Evolutionary conservation across 2,797 vertebrate genomes (phyloP).

Genomic region (Acanthurus leucopareius): DNA sequence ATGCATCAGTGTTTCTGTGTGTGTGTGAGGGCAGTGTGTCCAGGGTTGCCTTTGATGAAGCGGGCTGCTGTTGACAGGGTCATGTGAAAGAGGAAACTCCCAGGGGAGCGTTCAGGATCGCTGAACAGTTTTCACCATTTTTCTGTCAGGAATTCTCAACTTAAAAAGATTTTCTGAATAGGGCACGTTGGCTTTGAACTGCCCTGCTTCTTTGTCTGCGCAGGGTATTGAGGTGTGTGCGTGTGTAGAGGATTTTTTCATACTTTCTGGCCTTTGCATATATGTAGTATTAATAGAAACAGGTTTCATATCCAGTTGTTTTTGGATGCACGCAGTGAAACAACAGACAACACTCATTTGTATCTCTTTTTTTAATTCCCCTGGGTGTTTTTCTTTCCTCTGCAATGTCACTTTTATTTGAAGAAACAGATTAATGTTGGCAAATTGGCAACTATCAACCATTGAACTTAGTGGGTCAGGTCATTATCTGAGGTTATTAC

Average conservation of each 20-base stretch:
- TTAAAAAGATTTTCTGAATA: constrained; percentile 26
- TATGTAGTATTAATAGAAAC: not conserved
- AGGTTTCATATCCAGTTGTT: not conserved
- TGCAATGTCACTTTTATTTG: not conserved
- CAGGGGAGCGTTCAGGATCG: constrained; percentile 53
- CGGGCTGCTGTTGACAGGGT: constrained; percentile 48
- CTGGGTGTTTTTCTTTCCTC: constrained; percentile 6
- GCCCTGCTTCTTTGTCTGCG: not conserved
- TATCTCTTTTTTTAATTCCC: not conserved
- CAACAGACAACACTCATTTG: not conserved
- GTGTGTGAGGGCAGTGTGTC: constrained; percentile 19
- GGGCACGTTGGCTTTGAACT: constrained; percentile 38
- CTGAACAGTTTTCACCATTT: constrained; percentile 46
- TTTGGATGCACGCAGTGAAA: not conserved
- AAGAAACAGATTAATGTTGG: constrained; percentile 13
- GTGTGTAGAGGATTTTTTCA: constrained; percentile 1
- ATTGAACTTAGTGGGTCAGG: constrained; percentile 45
- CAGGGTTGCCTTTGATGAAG: constrained; percentile 52
- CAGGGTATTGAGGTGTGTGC: not conserved
- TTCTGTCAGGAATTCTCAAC: constrained; percentile 43
- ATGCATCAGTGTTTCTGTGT: constrained; percentile 29
- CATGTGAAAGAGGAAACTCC: constrained; percentile 59
- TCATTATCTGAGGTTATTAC: constrained; percentile 32
- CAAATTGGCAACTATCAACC: constrained; percentile 1
- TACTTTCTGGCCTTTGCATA: not conserved